These are phyloP conservation scores for Syndactyla subalaris DNA, from an alignment of 2,797 vertebrate genomes.

Conservation along the genomic window DNA sequence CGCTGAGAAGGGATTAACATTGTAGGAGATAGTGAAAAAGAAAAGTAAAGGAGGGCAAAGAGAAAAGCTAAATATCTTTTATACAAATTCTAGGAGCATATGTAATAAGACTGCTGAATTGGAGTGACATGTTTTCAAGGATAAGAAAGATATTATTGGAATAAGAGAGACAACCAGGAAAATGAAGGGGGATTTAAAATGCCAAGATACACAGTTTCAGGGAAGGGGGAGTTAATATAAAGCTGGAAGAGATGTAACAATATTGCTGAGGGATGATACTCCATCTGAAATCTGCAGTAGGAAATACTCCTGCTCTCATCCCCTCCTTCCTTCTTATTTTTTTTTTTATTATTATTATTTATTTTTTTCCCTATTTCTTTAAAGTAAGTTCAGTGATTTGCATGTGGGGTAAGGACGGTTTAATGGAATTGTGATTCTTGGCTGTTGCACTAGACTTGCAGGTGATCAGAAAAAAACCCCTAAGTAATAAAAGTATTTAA, in stretches of 20 bases:
- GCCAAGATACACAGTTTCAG: conserved; percentile 64
- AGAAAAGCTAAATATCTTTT: conserved; percentile 74
- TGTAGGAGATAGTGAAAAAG: conserved; percentile 70
- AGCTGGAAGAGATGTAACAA: conserved; percentile 53
- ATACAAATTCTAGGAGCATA: conserved; percentile 69
- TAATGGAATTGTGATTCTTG: neutral
- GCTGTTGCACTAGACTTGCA: neutral
- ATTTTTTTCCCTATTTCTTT: neutral
- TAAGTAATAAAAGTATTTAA: neutral
- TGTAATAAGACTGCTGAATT: conserved; percentile 70
- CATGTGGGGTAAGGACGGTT: neutral
- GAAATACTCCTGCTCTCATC: neutral
- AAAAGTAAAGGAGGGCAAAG: conserved; percentile 70
- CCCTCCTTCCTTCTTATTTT: neutral
- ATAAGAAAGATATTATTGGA: conserved; percentile 71
- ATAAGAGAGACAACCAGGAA: conserved; percentile 69
- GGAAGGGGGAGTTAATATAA: conserved; percentile 63
- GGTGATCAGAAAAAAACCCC: neutral
- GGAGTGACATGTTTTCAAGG: conserved; percentile 70
- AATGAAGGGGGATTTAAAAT: conserved; percentile 75
- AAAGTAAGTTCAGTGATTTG: neutral
- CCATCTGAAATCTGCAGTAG: conserved; percentile 27
- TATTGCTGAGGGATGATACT: conserved; percentile 62
- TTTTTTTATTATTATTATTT: no score
- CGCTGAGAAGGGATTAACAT: conserved; percentile 69